Base-by-base conservation (phyloP, 37 sponge, comb jelly and placozoan species). In the Cliona cf. orientalis region DNA sequence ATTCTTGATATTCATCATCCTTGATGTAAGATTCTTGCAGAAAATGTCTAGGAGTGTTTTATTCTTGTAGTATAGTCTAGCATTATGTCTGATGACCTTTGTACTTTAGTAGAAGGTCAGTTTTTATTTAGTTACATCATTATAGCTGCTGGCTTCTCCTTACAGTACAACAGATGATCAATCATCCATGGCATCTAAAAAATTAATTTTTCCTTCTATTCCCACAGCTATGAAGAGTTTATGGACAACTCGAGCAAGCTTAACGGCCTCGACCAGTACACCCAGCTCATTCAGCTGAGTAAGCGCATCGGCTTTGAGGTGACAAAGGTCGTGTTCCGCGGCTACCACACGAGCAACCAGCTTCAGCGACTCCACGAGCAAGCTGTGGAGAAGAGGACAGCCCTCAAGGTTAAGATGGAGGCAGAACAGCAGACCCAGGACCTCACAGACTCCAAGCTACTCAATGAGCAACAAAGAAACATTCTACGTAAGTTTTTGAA, bases 171-270 rank as follows among this genome's bases (percentile, higher is more conserved):
- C n/a, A n/a, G n/a, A n/a, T n/a, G n/a, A n/a, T n/a, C n/a, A n/a
- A n/a, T n/a, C n/a, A n/a, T n/a, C n/a, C n/a, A n/a, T n/a, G n/a
- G n/a, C n/a, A n/a, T n/a, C n/a, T n/a, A n/a, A n/a, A n/a, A n/a
- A n/a, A n/a, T n/a, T n/a, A n/a, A n/a, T n/a, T n/a, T n/a, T 26
- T 62, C 14, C 23, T 34, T 26, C 22, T 31, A 22, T 38, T 37
- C 3, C n/a, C 41, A 5, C 29, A 91, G 91, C 28, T 95, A 92
- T 72, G 93, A 95, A 43, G 96, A 95, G 58, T 95, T 95, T 74
- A 76, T 95, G 76, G 96, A 95, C n/a, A 79, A 79, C 56, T 86
- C 90, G 3, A 71, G 83, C 56, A 46, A 75, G 40, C 76, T 95
- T 29, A 95, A 95, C 39, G 70, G 62, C 5, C 63, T 95, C 72